Conservation (phyloP, 2,888 invertebrate species). For the Cosmorhoe ocellata region DNA sequence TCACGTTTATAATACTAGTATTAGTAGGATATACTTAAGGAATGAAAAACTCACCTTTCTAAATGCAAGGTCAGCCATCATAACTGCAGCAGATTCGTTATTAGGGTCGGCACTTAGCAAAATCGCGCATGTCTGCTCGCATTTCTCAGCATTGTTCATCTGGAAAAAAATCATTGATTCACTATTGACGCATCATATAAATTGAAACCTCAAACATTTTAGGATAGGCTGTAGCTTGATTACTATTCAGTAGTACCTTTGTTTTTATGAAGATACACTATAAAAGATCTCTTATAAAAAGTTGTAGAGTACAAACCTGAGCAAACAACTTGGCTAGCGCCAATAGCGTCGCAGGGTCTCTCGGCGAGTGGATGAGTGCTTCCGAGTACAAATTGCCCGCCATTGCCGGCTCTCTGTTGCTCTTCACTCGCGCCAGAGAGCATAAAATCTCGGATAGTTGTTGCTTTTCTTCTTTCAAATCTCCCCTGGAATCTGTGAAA, state of each 20-base stretch:
- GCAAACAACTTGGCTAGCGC: slow-evolving; percentile 91
- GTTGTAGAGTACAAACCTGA: slow-evolving; percentile 84
- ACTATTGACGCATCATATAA: too few species aligned
- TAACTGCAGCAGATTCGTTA: slow-evolving; percentile 95
- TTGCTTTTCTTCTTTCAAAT: slow-evolving; percentile 68
- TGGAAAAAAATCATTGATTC: slow-evolving; percentile 41
- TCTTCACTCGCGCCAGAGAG: slow-evolving; percentile 66
- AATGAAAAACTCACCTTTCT: slow-evolving; percentile 82
- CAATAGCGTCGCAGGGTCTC: slow-evolving; percentile 87
- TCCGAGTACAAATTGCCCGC: slow-evolving; percentile 93
- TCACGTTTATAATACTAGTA: too few species aligned
- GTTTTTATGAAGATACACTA: too few species aligned
- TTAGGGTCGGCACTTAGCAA: slow-evolving; percentile 92
- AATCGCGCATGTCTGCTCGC: slow-evolving; percentile 92
- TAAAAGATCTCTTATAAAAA: too few species aligned
- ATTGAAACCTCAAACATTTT: too few species aligned
- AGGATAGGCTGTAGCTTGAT: not conserved
- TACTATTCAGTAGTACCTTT: not conserved
- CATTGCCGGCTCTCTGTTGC: slow-evolving; percentile 74
- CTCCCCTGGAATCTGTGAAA: slow-evolving; percentile 71
- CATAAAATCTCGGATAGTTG: slow-evolving; percentile 64
- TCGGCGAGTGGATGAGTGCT: slow-evolving; percentile 89
- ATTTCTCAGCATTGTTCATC: slow-evolving; percentile 93
- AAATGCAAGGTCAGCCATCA: slow-evolving; percentile 98
- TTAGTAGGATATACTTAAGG: too few species aligned